Evolutionary conservation across 2,888 invertebrate genomes (phyloP).

Genomic region (Scaptomyza caliginosa): DNA sequence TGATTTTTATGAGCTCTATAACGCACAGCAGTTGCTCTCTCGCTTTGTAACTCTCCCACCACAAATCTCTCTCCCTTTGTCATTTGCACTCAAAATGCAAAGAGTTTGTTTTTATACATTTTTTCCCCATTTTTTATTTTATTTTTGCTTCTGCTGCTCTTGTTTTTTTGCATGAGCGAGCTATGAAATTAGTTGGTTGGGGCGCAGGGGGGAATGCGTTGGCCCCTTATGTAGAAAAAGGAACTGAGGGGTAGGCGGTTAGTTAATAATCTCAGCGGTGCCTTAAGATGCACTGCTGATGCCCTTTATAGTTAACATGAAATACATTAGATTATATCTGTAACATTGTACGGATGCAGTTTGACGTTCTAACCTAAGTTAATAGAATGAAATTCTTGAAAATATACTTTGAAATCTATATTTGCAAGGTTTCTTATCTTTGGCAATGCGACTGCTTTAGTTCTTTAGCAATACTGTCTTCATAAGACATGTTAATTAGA

Average conservation of each 20-base stretch:
- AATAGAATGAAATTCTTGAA: no score
- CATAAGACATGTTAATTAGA: no score
- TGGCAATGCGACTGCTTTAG: no score
- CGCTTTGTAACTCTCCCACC: conserved; percentile 18
- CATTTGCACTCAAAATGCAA: conserved; percentile 58
- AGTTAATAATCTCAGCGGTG: conserved; percentile 13
- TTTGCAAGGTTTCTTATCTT: no score
- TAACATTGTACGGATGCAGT: not conserved
- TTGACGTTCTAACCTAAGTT: not conserved
- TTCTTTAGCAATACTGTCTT: no score
- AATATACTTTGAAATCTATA: no score
- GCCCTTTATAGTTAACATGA: not conserved
- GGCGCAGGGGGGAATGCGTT: conserved; percentile 4
- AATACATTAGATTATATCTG: conserved; percentile 1
- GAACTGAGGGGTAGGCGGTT: not conserved
- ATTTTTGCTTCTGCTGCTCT: conserved; percentile 1
- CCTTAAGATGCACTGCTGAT: conserved; percentile 4
- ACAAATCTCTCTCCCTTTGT: conserved; percentile 56
- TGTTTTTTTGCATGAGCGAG: conserved; percentile 23
- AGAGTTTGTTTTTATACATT: conserved; percentile 35
- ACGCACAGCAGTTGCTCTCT: conserved; percentile 16
- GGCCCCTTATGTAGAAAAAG: not conserved
- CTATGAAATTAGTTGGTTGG: conserved; percentile 39
- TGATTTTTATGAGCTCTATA: conserved; percentile 42
- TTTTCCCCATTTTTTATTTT: conserved; percentile 27